These are phyloP conservation scores for Peromyscus polionotus DNA, from an alignment of 2,113 vertebrate species.

Conservation along the genomic window DNA sequence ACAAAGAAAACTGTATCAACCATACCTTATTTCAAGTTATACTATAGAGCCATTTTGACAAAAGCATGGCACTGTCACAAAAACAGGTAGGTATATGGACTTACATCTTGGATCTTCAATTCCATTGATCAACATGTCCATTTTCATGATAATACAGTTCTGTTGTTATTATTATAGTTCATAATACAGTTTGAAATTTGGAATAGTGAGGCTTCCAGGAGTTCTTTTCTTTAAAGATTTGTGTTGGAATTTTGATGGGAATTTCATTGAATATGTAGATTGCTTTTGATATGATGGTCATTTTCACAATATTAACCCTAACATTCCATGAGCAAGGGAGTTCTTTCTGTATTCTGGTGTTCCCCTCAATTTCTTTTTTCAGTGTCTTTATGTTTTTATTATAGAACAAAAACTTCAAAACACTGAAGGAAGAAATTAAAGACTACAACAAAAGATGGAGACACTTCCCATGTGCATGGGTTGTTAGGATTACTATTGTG, in stretches of 20 bases:
- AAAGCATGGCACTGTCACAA: not conserved
- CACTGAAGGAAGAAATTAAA: not conserved
- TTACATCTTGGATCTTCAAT: not conserved
- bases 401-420: not conserved
- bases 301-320: not conserved
- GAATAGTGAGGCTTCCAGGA: not conserved
- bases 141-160: not conserved
- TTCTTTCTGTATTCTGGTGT: not conserved
- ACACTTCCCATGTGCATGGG: not conserved
- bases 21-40: not conserved
- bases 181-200: not conserved
- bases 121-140: too few species aligned
- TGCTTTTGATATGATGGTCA: not conserved
- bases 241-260: not conserved
- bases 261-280: not conserved
- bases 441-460: not conserved
- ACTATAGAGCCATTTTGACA: not conserved
- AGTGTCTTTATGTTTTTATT: not conserved
- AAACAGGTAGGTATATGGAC: not conserved
- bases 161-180: not conserved
- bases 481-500: not conserved
- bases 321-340: not conserved
- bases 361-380: not conserved
- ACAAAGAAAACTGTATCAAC: not conserved
- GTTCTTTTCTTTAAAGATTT: not conserved